A percentile compares a stretch with the other conserved stretches of the same genome.
Evolutionary conservation across 1,140 invertebrate genomes (phyloP).

Genomic region (Tetraneura akinire): DNA sequence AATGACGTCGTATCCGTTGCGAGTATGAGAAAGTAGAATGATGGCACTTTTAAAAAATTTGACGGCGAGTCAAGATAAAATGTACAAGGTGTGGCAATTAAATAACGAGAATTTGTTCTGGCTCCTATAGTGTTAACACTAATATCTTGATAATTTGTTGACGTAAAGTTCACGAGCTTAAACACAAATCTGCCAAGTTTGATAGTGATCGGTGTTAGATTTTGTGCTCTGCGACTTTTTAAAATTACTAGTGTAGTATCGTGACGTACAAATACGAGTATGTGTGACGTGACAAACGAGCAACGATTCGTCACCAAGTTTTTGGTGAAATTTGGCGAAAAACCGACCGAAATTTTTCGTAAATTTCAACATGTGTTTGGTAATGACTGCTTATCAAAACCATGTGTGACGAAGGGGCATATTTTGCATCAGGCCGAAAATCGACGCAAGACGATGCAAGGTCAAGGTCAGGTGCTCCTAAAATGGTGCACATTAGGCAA

Average conservation of each 20-base stretch:
- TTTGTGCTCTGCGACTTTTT: not conserved
- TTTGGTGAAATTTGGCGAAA: not conserved
- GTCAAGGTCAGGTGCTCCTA: too few species aligned
- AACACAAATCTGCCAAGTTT: not conserved
- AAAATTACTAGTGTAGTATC: not conserved
- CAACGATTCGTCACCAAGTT: not conserved
- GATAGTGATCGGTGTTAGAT: constrained; percentile 5
- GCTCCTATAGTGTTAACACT: not conserved
- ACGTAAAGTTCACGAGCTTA: not conserved
- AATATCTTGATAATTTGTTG: not conserved
- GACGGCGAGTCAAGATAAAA: too few species aligned
- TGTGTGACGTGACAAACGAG: not conserved
- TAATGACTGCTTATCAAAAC: not conserved
- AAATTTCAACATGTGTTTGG: not conserved
- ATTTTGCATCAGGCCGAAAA: too few species aligned
- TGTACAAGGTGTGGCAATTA: too few species aligned
- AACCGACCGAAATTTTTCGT: not conserved
- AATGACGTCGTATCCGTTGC: too few species aligned
- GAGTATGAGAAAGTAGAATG: too few species aligned
- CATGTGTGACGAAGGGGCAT: not conserved
- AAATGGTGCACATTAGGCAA: too few species aligned
- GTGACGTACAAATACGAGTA: not conserved
- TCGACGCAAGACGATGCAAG: too few species aligned
- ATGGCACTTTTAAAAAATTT: too few species aligned
- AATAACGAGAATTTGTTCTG: constrained; percentile 19